Evolutionary conservation across 2,888 invertebrate species (phyloP), one percentile per base, ranked within the genome.

Genomic region (Blastobasis lacticolella): DNA sequence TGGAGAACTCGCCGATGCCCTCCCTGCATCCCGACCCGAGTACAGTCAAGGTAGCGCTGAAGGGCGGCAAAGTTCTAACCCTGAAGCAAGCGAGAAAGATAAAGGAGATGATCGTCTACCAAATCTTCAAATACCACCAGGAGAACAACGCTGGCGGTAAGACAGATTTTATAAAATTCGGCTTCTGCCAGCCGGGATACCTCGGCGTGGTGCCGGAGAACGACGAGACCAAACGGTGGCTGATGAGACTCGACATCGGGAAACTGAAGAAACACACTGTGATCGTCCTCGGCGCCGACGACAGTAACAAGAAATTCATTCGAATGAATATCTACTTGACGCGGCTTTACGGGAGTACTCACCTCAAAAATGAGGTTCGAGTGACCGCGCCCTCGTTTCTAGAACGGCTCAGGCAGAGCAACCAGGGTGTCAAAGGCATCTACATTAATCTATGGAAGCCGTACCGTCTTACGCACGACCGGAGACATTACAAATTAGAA

Each of bases 181-280:
- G 87, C 0, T 76, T 74, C 54, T 69, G 70, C 45, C 57, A 67
- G 38, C 82, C 84, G 0, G 77, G 77, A 5, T 73, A 67, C 54
- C 70, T 88, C 46, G 84, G 76, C 1, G 56, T 88, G 6, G 48
- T 81, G 4, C 82, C 87, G 0, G 78, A 80, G 51, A 85, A 86
- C 52, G 46, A 56, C 0, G 80, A 82, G 38, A 75, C 84, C 0
- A 76, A 67, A 49, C 63, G 68, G 7, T 88, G 85, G 86, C 54
- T 88, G 38, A 57, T 64, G 42, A 53, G 60, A n/a, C 58, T 71
- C n/a, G 56, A 72, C 53, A 69, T 86, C 10, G 80, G 83, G 1
- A 73, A 69, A 43, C 53, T 82, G 6, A 71, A 75, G 47, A 62
- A 64, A 6, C 66, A 69, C 42, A 55, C 55, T 0, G 57, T 88